These are phyloP conservation scores for Anastrepha obliqua DNA, from an alignment of 1,140 invertebrate genomes.

Conservation along the genomic window DNA sequence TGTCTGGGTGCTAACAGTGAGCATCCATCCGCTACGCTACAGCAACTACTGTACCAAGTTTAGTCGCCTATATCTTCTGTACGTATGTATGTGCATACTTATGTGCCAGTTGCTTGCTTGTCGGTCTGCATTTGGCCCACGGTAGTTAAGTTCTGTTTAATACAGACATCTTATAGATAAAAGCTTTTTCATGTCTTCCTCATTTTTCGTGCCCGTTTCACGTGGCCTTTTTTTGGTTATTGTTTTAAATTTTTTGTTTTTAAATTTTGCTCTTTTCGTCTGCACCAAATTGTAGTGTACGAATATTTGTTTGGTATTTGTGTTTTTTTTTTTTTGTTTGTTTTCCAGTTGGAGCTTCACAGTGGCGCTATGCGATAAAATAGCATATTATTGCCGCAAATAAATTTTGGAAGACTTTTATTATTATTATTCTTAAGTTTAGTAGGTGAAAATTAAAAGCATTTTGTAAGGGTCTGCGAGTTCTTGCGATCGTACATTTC, in stretches of 20 bases:
- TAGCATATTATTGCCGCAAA: constrained; percentile 37
- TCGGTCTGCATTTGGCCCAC: constrained; percentile 32
- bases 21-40: neutral
- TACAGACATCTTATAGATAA: constrained; percentile 57
- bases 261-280: constrained; percentile 32
- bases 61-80: neutral
- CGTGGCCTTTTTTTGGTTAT: neutral
- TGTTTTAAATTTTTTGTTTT: neutral
- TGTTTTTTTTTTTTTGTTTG: neutral
- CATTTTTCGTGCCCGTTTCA: constrained; percentile 10
- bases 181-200: constrained; percentile 56
- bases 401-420: constrained; percentile 40
- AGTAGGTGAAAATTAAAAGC: constrained; percentile 42
- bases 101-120: constrained; percentile 3
- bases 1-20: neutral
- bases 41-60: neutral
- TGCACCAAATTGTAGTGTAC: neutral
- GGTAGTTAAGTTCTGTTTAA: constrained; percentile 46
- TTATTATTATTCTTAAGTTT: constrained; percentile 1
- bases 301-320: neutral
- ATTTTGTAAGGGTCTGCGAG: neutral
- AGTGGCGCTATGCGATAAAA: constrained; percentile 21
- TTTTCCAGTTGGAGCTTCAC: neutral
- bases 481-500: too few species aligned
- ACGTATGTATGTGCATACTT: neutral